A percentile compares a stretch with the other conserved stretches of the same genome.
phyloP scores from a whole-genome alignment of 2,888 invertebrate genomes.

The Tillus elongatus region DNA sequence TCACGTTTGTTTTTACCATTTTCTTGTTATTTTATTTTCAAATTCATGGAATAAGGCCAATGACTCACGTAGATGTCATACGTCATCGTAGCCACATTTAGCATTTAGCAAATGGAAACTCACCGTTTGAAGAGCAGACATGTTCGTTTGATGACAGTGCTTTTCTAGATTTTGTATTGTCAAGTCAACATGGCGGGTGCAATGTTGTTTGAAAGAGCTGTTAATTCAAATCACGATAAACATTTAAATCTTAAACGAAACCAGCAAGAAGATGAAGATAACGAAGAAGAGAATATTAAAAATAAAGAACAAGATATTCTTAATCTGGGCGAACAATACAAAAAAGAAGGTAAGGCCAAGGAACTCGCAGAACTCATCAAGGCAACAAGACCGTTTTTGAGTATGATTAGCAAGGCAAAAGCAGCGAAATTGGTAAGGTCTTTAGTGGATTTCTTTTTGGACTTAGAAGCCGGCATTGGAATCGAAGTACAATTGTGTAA shows the following conservation, averaged over 20 bases:
- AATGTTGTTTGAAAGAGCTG: slow-evolving; percentile 77
- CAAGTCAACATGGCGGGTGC: slow-evolving; percentile 85
- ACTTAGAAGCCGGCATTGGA: slow-evolving; percentile 92
- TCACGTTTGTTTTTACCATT: too few relatives aligned
- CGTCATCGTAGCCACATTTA: too few relatives aligned
- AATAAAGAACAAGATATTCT: slow-evolving; percentile 90
- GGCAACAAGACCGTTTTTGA: slow-evolving; percentile 89
- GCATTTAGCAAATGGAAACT: too few relatives aligned
- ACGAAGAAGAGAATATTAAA: slow-evolving; percentile 84
- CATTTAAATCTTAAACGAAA: slow-evolving; percentile 70
- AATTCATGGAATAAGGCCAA: too few relatives aligned
- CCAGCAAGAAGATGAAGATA: slow-evolving; percentile 66
- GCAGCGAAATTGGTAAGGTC: slow-evolving; percentile 96
- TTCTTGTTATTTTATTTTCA: too few relatives aligned
- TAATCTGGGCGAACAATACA: slow-evolving; percentile 83
- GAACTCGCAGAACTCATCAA: slow-evolving; percentile 88
- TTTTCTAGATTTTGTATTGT: slow-evolving; percentile 39
- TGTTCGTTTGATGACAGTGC: slow-evolving; percentile 42
- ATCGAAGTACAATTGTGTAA: slow-evolving; percentile 88
- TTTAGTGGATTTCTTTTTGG: slow-evolving; percentile 93
- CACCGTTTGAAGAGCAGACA: too few relatives aligned
- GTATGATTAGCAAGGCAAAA: slow-evolving; percentile 95
- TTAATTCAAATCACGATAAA: slow-evolving; percentile 65
- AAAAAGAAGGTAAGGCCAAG: slow-evolving; percentile 89
- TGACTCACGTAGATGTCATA: too few relatives aligned